phyloP scores from a whole-genome alignment of 2,797 vertebrate species.

The Chiroxiphia lanceolata region DNA sequence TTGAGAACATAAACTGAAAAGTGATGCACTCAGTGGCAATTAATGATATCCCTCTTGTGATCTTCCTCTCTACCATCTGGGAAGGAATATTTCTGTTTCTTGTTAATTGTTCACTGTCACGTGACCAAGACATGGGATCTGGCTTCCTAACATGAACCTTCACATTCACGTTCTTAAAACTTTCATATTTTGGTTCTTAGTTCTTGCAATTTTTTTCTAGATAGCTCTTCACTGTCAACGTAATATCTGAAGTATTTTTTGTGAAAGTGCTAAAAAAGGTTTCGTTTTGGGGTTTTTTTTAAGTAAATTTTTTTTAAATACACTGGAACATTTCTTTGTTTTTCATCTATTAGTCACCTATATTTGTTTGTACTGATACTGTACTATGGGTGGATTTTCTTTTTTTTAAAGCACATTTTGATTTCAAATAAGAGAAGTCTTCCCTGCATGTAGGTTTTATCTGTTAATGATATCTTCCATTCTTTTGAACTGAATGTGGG shows the following conservation, averaged over 20 bases:
- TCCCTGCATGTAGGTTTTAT: not conserved
- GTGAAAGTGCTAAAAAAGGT: not conserved
- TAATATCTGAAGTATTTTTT: not conserved
- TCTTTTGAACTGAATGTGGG: not conserved
- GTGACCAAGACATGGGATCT: not conserved
- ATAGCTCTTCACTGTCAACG: not conserved
- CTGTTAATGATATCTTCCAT: not conserved
- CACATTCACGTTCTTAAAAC: not conserved
- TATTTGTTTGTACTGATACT: not conserved
- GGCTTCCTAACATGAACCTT: not conserved
- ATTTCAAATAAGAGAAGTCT: not conserved
- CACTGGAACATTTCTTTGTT: not conserved
- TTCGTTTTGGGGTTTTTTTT: not conserved
- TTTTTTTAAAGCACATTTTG: not conserved
- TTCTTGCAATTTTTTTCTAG: not conserved
- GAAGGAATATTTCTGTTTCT: not conserved
- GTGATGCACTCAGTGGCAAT: not conserved
- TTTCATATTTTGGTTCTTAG: not conserved
- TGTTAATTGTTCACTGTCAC: not conserved
- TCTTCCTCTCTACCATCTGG: not conserved
- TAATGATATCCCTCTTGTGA: not conserved
- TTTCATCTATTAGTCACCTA: not conserved
- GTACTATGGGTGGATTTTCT: not conserved
- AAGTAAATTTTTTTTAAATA: not conserved
- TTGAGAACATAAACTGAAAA: not conserved